A percentile compares a stretch with the other conserved stretches of the same genome.
Conservation (phyloP, 2,113 vertebrate species). For the Lepus timidus region DNA sequence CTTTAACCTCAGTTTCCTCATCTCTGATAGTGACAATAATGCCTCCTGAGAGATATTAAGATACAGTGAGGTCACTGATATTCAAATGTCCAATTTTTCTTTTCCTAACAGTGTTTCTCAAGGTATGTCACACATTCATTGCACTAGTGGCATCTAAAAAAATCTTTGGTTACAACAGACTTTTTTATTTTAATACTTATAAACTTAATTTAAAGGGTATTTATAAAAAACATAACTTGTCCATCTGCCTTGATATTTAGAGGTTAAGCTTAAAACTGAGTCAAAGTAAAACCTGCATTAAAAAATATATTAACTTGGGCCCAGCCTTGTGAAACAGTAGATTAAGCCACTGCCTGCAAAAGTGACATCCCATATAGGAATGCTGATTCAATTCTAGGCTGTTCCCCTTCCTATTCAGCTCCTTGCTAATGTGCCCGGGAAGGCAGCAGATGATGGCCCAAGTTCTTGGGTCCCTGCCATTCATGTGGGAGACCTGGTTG, state of each 20-base stretch:
- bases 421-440: too few relatives aligned
- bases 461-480: too few relatives aligned
- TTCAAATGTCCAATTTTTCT: conserved; percentile 27
- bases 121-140: neutral
- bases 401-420: too few relatives aligned
- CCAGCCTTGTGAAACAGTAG: neutral
- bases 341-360: too few relatives aligned
- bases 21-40: neutral
- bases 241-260: neutral
- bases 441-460: too few relatives aligned
- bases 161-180: neutral
- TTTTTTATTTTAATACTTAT: conserved; percentile 44
- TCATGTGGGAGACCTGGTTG: too few relatives aligned
- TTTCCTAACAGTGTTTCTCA: conserved; percentile 11
- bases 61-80: conserved; percentile 49
- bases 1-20: conserved; percentile 47
- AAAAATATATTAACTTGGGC: neutral
- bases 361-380: too few relatives aligned
- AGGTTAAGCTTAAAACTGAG: conserved; percentile 34
- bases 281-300: conserved; percentile 14
- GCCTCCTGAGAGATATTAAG: neutral
- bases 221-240: neutral
- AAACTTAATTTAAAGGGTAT: conserved; percentile 47
- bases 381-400: too few relatives aligned
- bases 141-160: neutral